Conservation (phyloP, 2,797 vertebrate species). For the Spinus olivaceus region DNA sequence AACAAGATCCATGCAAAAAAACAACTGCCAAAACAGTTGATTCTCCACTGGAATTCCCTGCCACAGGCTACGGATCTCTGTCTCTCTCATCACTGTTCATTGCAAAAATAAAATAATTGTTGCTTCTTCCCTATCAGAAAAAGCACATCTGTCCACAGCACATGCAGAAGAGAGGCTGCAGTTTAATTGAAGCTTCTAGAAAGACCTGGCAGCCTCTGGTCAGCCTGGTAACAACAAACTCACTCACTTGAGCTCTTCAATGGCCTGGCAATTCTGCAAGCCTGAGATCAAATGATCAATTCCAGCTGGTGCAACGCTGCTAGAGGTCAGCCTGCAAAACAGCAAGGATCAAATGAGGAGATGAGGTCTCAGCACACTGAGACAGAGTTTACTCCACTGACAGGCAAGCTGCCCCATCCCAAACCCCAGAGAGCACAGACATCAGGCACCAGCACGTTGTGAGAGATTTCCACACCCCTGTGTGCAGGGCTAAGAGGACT, state of each 20-base stretch:
- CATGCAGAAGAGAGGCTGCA: background rate
- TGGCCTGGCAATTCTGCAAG: constrained; percentile 54
- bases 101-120: background rate
- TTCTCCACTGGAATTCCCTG: background rate
- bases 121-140: background rate
- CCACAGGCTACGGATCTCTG: background rate
- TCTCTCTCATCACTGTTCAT: background rate
- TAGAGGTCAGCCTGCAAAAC: constrained; percentile 70
- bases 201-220: background rate
- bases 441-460: background rate
- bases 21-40: background rate
- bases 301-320: constrained; percentile 29
- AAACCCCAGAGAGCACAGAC: background rate
- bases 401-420: background rate
- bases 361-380: background rate
- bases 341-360: background rate
- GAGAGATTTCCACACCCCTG: background rate
- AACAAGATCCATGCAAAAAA: background rate
- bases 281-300: constrained; percentile 31
- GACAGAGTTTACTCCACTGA: background rate
- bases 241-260: constrained; percentile 79
- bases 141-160: background rate
- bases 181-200: background rate
- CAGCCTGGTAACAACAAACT: background rate
- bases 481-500: background rate